phyloP scores from a whole-genome alignment of 2,113 vertebrate genomes.

The Takifugu flavidus region DNA sequence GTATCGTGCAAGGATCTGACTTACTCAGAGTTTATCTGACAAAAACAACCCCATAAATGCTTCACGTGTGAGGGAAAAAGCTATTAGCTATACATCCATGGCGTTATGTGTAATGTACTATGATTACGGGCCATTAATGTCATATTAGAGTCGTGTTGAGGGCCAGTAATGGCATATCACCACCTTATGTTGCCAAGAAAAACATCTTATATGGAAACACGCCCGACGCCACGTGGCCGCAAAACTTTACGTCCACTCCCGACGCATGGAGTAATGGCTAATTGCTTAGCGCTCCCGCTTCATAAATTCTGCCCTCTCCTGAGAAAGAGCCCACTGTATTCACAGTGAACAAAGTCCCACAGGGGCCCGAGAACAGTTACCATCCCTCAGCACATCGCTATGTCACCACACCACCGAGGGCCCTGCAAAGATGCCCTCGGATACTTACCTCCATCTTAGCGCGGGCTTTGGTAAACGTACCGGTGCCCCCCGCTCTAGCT shows the following conservation, averaged over 20 bases:
- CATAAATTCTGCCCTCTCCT: slow-evolving; percentile 45
- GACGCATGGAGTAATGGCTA: slow-evolving; percentile 39
- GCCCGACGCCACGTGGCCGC: slow-evolving; percentile 22
- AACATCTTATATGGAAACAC: slow-evolving; percentile 50
- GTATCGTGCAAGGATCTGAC: slow-evolving; percentile 4
- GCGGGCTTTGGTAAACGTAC: slow-evolving; percentile 48
- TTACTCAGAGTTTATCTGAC: slow-evolving; percentile 19
- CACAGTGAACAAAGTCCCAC: slow-evolving; percentile 47
- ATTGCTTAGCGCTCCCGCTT: slow-evolving; percentile 42
- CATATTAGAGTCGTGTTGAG: slow-evolving; percentile 36
- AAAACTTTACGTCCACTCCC: slow-evolving; percentile 46
- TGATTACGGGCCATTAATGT: slow-evolving; percentile 57
- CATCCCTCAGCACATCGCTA: slow-evolving; percentile 16
- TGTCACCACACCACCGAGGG: slow-evolving; percentile 16
- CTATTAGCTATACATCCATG: slow-evolving; percentile 29
- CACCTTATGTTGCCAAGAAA: slow-evolving; percentile 48
- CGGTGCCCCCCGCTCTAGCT: slow-evolving; percentile 47
- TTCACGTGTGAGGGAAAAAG: slow-evolving; percentile 18
- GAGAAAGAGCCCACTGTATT: slow-evolving; percentile 43
- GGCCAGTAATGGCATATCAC: slow-evolving; percentile 44
- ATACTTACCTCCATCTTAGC: slow-evolving; percentile 42
- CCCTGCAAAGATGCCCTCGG: slow-evolving; percentile 22
- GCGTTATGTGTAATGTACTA: slow-evolving; percentile 45
- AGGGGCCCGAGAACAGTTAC: slow-evolving; percentile 13
- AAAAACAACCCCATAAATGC: slow-evolving; percentile 24